Evolutionary conservation across 2,888 invertebrate genomes (phyloP).

Genomic region (Scrobipalpa atriplicella): DNA sequence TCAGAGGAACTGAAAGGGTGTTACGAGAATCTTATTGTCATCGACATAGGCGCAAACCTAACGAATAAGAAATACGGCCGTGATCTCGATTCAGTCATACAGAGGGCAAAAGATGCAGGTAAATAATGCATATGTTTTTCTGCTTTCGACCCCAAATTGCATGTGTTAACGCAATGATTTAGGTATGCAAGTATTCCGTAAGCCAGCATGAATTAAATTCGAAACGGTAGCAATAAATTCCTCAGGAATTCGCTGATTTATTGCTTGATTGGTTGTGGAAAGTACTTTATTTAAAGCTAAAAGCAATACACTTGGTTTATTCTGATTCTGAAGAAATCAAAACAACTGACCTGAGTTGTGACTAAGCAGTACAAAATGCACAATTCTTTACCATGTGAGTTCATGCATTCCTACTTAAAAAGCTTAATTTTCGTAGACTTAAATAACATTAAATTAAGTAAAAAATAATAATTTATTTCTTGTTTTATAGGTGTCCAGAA

Average conservation of each 20-base stretch:
- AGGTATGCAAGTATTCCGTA: conserved; percentile 41
- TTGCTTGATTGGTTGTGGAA: conserved; percentile 12
- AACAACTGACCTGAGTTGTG: neutral
- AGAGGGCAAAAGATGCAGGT: conserved; percentile 97
- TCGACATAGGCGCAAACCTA: conserved; percentile 96
- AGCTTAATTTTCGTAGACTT: too few species aligned
- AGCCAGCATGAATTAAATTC: conserved; percentile 34
- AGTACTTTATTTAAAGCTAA: conserved; percentile 4
- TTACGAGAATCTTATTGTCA: conserved; percentile 95
- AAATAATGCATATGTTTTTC: conserved; percentile 34
- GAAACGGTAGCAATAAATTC: conserved; percentile 28
- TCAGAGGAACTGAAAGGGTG: conserved; percentile 87
- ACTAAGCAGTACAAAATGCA: too few species aligned
- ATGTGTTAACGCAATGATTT: conserved; percentile 44
- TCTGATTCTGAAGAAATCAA: neutral
- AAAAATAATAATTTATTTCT: neutral
- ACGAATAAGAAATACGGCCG: conserved; percentile 96
- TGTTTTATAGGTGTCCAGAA: conserved; percentile 91
- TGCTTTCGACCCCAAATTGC: conserved; percentile 39
- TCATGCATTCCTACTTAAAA: neutral
- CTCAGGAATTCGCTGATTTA: conserved; percentile 20
- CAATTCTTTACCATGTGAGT: too few species aligned
- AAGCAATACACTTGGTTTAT: neutral
- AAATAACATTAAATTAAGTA: neutral
- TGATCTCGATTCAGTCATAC: conserved; percentile 95